Evolutionary conservation across 2,888 invertebrate genomes (phyloP).

Genomic region (Lasioglossum oenotherae): DNA sequence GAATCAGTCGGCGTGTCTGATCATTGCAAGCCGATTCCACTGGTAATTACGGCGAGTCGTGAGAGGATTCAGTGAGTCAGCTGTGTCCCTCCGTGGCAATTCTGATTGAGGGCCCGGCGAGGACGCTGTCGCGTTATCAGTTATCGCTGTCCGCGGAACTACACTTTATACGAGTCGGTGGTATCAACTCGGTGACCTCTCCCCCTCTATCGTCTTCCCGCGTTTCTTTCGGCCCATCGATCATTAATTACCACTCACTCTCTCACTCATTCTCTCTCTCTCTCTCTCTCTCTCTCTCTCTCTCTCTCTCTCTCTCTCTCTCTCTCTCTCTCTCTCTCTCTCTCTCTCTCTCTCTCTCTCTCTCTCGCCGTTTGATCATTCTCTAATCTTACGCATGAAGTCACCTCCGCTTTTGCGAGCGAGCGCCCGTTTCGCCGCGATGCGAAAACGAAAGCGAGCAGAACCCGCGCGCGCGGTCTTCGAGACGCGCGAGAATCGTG

Average conservation of each 20-base stretch:
- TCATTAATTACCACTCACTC: slow-evolving; percentile 46
- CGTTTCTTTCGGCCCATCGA: slow-evolving; percentile 47
- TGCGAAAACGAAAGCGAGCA: not conserved
- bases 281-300: not conserved
- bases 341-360: not conserved
- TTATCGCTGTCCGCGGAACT: slow-evolving; percentile 51
- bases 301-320: not conserved
- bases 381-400: slow-evolving; percentile 53
- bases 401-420: slow-evolving; percentile 56
- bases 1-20: slow-evolving; percentile 1
- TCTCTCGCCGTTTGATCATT: not conserved
- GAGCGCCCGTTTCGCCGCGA: not conserved
- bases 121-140: not conserved
- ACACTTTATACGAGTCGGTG: slow-evolving; percentile 34
- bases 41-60: not conserved
- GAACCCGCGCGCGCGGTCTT: not conserved
- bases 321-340: not conserved
- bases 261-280: not conserved
- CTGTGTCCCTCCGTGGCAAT: slow-evolving; percentile 10
- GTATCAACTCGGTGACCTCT: slow-evolving; percentile 53
- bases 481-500: not conserved
- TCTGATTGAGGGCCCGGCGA: slow-evolving; percentile 34
- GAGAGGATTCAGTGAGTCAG: not conserved
- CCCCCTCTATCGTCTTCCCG: slow-evolving; percentile 42
- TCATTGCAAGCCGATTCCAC: not conserved